A percentile compares a stretch with the other conserved stretches of the same genome.
Evolutionary conservation across 2,888 invertebrate species (phyloP).

Genomic region (Temnothorax ravouxi): DNA sequence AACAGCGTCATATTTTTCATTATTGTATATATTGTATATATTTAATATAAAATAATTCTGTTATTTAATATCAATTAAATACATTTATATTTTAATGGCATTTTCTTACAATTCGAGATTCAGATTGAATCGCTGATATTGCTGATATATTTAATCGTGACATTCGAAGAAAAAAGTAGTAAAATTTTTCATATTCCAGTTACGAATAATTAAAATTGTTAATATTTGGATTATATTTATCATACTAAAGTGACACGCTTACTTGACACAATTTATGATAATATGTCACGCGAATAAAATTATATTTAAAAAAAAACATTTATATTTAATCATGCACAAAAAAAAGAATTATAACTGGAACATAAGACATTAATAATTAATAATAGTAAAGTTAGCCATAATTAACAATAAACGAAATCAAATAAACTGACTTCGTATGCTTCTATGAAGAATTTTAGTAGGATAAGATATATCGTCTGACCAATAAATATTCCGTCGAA

Average conservation of each 20-base stretch:
- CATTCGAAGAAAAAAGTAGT: not conserved
- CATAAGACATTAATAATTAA: constrained; percentile 1
- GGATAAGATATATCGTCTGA: not conserved
- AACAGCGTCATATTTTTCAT: not conserved
- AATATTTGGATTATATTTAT: not conserved
- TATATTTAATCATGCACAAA: not conserved
- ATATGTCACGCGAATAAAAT: not conserved
- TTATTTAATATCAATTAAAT: constrained; percentile 1
- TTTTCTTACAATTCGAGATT: not conserved
- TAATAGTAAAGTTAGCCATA: not conserved
- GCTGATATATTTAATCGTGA: not conserved
- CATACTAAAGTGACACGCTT: not conserved
- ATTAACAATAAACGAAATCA: constrained; percentile 11
- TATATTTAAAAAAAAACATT: not conserved
- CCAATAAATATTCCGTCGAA: constrained; percentile 40
- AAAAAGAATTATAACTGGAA: constrained; percentile 8
- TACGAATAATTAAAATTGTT: not conserved
- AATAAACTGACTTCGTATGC: not conserved
- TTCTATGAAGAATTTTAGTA: constrained; percentile 16
- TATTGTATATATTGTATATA: no score
- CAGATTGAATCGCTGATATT: not conserved
- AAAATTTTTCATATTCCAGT: not conserved
- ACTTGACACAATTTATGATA: not conserved
- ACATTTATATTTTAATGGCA: not conserved
- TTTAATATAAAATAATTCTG: constrained; percentile 5